phyloP scores from a whole-genome alignment of 92 coral and sea anemone genomes.

The Epizoanthus illoricatus region DNA sequence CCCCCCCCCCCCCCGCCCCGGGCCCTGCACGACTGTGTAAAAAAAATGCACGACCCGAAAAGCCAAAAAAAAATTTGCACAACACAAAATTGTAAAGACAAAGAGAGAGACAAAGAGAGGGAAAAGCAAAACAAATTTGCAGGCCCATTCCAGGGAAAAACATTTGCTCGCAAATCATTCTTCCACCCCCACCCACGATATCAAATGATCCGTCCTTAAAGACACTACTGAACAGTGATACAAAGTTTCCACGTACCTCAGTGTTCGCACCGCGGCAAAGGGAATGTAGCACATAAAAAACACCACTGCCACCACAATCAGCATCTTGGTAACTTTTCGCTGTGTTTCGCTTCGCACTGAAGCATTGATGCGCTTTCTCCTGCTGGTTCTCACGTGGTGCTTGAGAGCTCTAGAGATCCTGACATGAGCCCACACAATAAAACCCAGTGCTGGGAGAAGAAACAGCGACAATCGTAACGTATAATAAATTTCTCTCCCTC shows the following conservation, averaged over 20 bases:
- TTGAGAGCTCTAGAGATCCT: slow-evolving; percentile 8
- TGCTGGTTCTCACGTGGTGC: neutral
- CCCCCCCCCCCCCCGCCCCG: too few species aligned
- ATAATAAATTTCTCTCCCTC: slow-evolving; percentile 27
- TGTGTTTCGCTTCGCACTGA: neutral
- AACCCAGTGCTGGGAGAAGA: slow-evolving; percentile 1
- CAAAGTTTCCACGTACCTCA: neutral
- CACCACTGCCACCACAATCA: slow-evolving; percentile 12
- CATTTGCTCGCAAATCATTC: too few species aligned
- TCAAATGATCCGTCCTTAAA: too few species aligned
- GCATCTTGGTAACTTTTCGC: slow-evolving; percentile 8
- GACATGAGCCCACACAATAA: slow-evolving; percentile 27
- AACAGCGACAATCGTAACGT: slow-evolving; percentile 13
- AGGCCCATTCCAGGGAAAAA: too few species aligned
- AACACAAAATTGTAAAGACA: too few species aligned
- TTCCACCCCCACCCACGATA: too few species aligned
- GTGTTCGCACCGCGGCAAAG: slow-evolving; percentile 11
- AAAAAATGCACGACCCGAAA: too few species aligned
- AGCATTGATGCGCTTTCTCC: neutral
- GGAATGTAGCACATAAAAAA: slow-evolving; percentile 32
- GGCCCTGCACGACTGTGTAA: too few species aligned
- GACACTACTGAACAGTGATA: too few species aligned
- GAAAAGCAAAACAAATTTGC: too few species aligned
- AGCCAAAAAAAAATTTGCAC: too few species aligned
- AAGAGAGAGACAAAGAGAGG: too few species aligned